Base-by-base conservation (phyloP, 2,797 vertebrate species). In the Enteromius anoplus region DNA sequence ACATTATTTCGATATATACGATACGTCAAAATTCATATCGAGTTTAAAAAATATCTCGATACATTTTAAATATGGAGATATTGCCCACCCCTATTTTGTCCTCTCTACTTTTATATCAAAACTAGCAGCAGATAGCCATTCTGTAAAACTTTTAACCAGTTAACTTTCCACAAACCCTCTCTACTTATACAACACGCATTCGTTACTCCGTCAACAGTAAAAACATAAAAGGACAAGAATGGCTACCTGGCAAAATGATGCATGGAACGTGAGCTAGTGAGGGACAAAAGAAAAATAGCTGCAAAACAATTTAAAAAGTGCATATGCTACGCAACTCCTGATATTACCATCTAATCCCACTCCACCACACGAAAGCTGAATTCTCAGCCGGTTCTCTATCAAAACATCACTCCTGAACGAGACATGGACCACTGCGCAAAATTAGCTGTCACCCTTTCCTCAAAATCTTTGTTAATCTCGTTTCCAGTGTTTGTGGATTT, bases 381-480 rank as follows among this genome's bases (percentile, higher is more conserved):
- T 93, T 93, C 93, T 93, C 92, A 92, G 92, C 95, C 96, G 95
- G 96, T 94, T 95, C 97, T 97, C 96, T 96, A 96, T 97, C 96
- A 97, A 96, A 97, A 96, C 93, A 93, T 94, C 95, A 96, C 95
- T 96, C 95, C 95, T 93, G 95, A 97, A 97, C 95, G 95, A 98
- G 95, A 96, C 95, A 95, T 94, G 96, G 95, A 97, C 96, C 94
- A 96, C 95, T 97, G 96, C 95, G 95, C 96, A 97, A 97, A 98
- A 98, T 99, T 98, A 98, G 97, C 97, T 98, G 97, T 98, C 98
- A 99, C 96, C 96, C 95, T 96, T 97, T 97, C 95, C 97, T 98
- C 96, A 98, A 97, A 99, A 98, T 99, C 97, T 98, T 98, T 98
- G 97, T 98, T 99, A 99, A 99, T 99, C 97, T 98, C 95, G 98